These are phyloP conservation scores for Holacanthella duospinosa DNA, from an alignment of 2,888 invertebrate species.

Conservation along the genomic window DNA sequence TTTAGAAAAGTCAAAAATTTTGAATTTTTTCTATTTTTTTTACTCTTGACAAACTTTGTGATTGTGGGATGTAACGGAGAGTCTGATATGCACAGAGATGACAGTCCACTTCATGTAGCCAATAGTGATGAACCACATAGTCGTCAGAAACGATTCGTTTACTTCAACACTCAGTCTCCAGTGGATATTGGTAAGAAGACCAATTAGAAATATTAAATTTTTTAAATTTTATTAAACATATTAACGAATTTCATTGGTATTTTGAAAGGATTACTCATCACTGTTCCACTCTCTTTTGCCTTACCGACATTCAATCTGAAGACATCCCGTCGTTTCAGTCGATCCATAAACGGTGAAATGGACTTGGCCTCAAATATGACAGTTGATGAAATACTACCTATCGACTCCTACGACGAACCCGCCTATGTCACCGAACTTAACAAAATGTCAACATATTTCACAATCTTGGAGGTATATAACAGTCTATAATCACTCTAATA, in stretches of 20 bases:
- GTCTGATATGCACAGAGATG: neutral
- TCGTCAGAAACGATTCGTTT: slow-evolving; percentile 37
- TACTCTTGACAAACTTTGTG: too few species aligned
- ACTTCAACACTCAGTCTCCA: slow-evolving; percentile 37
- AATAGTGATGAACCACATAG: slow-evolving; percentile 22
- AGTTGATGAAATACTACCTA: slow-evolving; percentile 33
- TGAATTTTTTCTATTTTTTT: neutral
- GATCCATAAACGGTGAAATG: slow-evolving; percentile 23
- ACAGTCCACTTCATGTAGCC: neutral
- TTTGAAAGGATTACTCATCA: slow-evolving; percentile 30
- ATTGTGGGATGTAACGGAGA: neutral
- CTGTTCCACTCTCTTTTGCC: slow-evolving; percentile 35
- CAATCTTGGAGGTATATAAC: slow-evolving; percentile 32
- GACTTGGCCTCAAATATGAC: slow-evolving; percentile 33
- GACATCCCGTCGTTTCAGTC: slow-evolving; percentile 31
- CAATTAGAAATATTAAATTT: neutral
- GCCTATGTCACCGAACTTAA: slow-evolving; percentile 35
- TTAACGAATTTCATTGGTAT: neutral
- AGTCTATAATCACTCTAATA: neutral
- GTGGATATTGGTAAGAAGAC: slow-evolving; percentile 36
- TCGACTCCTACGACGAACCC: slow-evolving; percentile 36
- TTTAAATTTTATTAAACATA: neutral
- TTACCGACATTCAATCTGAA: slow-evolving; percentile 36
- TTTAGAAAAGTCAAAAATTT: neutral
- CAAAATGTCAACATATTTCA: slow-evolving; percentile 36